phyloP scores from a whole-genome alignment of 92 coral and sea anemone genomes.

The Porites evermanni region DNA sequence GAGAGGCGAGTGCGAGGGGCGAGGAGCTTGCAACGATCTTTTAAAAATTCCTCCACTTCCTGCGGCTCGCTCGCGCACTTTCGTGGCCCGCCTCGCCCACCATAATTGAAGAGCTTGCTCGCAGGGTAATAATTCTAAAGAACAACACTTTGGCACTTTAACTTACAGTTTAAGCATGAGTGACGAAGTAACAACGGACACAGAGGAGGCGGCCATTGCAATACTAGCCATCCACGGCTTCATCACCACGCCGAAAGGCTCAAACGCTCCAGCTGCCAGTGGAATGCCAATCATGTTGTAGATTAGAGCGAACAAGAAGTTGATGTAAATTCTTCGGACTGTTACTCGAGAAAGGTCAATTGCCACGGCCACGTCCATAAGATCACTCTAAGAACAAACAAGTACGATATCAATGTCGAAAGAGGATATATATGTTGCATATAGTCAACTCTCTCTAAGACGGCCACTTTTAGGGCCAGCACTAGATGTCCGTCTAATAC shows the following conservation, averaged over 20 bases:
- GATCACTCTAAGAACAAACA: conserved; percentile 71
- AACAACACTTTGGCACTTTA: not conserved
- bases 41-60: no score
- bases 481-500: no score
- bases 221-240: conserved; percentile 99
- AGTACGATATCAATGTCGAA: not conserved
- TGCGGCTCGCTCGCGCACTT: no score
- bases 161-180: conserved; percentile 95
- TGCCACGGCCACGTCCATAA: conserved; percentile 97
- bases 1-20: no score
- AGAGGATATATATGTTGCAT: no score
- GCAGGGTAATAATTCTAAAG: no score
- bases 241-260: conserved; percentile 95
- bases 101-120: no score
- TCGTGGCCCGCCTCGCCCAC: no score
- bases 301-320: conserved; percentile 92
- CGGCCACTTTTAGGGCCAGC: no score
- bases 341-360: conserved; percentile 95
- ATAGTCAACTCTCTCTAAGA: no score
- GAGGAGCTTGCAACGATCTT: no score
- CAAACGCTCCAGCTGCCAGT: conserved; percentile 97
- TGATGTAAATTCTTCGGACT: conserved; percentile 91
- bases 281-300: conserved; percentile 98
- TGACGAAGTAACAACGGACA: conserved; percentile 94
- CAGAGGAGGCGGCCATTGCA: conserved; percentile 98